phyloP scores from a whole-genome alignment of 2,113 vertebrate species.

The Panurus biarmicus region DNA sequence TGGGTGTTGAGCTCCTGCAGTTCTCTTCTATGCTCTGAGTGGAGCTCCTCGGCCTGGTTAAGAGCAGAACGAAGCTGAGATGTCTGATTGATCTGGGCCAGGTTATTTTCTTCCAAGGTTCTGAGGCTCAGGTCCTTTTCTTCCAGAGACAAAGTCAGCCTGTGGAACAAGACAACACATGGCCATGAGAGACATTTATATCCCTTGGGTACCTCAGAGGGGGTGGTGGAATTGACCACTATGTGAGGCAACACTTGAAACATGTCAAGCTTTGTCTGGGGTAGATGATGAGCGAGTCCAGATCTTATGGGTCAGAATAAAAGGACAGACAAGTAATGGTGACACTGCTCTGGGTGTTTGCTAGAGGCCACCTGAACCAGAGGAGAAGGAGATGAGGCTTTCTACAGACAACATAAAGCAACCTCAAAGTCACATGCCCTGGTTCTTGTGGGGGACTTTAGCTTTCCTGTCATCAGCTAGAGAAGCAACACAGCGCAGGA shows the following conservation, averaged over 20 bases:
- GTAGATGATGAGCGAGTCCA: background rate
- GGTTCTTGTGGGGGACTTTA: background rate
- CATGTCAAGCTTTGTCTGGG: background rate
- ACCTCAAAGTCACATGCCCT: background rate
- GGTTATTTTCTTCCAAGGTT: conserved; percentile 59
- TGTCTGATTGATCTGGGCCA: conserved; percentile 20
- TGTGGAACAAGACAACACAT: background rate
- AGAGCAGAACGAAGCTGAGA: conserved; percentile 36
- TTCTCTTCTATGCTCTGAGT: background rate
- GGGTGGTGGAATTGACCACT: background rate
- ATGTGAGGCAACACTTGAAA: background rate
- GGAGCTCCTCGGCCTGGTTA: conserved; percentile 37
- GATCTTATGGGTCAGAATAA: background rate
- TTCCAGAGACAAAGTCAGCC: conserved; percentile 53
- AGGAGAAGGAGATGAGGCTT: background rate
- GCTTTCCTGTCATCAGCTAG: background rate
- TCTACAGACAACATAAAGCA: background rate
- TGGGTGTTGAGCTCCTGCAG: conserved; percentile 50
- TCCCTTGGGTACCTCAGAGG: background rate
- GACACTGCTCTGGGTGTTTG: background rate
- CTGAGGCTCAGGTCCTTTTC: conserved; percentile 64
- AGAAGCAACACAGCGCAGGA: background rate
- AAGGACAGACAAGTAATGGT: background rate
- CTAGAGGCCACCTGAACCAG: background rate
- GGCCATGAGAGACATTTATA: background rate